Percentiles rank a stretch among this genome's conserved stretches.
Evolutionary conservation across 2,797 vertebrate genomes (phyloP).

Genomic region (Tragopan temminckii): DNA sequence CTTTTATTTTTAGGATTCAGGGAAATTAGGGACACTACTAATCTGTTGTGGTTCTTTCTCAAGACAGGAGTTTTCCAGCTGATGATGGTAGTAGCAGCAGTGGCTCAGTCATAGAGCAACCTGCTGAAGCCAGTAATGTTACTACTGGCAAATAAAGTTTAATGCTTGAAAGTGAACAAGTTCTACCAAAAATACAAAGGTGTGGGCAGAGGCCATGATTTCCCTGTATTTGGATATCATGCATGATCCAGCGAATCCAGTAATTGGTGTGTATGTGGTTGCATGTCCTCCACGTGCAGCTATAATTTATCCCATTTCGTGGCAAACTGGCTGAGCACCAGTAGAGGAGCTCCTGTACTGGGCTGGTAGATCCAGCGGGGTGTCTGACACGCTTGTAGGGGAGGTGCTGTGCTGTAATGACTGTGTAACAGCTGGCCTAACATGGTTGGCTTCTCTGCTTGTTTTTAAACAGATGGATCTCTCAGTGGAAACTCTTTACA

Average conservation of each 20-base stretch:
- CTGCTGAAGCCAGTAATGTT: background rate
- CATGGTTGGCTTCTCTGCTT: background rate
- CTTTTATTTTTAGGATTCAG: constrained; percentile 49
- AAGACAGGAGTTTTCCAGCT: background rate
- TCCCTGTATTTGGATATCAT: background rate
- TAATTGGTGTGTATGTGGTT: background rate
- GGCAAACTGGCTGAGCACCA: background rate
- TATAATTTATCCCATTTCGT: background rate
- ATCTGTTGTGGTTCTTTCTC: background rate
- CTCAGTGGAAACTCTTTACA: constrained; percentile 94
- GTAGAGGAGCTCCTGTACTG: background rate
- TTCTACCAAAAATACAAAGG: background rate
- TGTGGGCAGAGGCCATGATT: accelerated
- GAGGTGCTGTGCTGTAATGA: background rate
- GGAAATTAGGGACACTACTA: constrained; percentile 29
- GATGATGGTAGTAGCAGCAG: background rate
- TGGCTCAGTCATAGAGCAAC: background rate
- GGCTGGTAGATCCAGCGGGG: background rate
- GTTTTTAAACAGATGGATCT: constrained; percentile 90
- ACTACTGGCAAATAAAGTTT: background rate
- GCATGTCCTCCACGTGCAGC: background rate
- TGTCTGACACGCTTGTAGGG: background rate
- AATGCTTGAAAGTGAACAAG: accelerated
- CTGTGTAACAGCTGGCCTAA: background rate
- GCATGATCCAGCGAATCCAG: background rate